These are phyloP conservation scores for Hyles euphorbiae DNA, from an alignment of 1,140 invertebrate genomes.

Conservation along the genomic window DNA sequence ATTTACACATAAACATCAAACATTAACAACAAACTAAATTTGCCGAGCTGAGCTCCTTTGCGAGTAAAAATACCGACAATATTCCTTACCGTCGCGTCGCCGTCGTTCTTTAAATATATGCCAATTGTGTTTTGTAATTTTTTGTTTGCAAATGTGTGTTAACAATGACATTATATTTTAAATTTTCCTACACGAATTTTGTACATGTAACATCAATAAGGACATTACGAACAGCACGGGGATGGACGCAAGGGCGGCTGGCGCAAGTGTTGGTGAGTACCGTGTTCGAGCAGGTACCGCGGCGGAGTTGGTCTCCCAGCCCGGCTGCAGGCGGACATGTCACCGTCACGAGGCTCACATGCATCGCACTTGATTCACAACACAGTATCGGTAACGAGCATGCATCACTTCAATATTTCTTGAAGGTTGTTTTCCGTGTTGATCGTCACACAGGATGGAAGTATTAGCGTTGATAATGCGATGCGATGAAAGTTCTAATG, in stretches of 20 bases:
- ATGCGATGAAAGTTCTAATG: conserved; percentile 54
- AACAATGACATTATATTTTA: too few species aligned
- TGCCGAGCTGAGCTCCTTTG: conserved; percentile 15
- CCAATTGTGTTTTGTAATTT: conserved; percentile 1
- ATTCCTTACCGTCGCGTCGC: neutral
- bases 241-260: too few species aligned
- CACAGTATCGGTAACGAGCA: conserved; percentile 37
- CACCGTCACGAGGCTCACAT: conserved; percentile 41
- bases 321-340: conserved; percentile 15
- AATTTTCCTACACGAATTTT: too few species aligned
- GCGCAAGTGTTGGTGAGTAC: too few species aligned
- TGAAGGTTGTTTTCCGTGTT: conserved; percentile 32
- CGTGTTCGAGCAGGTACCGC: too few species aligned
- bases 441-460: conserved; percentile 35
- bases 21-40: conserved; percentile 17
- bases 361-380: conserved; percentile 44
- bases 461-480: conserved; percentile 46
- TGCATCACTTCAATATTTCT: conserved; percentile 52
- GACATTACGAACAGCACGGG: too few species aligned
- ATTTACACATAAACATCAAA: conserved; percentile 28
- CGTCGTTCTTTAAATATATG: neutral
- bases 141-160: too few species aligned
- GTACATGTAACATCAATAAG: too few species aligned
- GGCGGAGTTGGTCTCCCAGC: conserved; percentile 1
- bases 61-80: neutral